Evolutionary conservation across 2,113 vertebrate genomes (phyloP).

Genomic region (Alethe castanea): DNA sequence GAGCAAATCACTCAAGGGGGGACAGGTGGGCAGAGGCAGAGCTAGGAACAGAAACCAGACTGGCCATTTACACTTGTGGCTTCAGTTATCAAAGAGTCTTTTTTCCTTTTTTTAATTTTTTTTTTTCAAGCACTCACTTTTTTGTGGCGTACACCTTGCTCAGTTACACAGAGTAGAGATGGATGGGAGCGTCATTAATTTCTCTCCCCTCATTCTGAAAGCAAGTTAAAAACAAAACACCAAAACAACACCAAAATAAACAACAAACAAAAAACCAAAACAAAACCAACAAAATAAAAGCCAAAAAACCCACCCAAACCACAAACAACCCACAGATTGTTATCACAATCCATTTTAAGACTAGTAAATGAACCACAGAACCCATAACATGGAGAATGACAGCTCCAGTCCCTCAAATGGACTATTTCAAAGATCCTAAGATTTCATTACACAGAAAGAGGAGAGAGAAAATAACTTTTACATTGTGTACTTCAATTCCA

Average conservation of each 20-base stretch:
- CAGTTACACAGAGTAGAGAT: conserved; percentile 19
- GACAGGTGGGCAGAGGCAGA: not conserved
- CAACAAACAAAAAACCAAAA: no score
- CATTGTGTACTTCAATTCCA: not conserved
- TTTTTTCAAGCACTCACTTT: not conserved
- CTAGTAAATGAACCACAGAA: conserved; percentile 36
- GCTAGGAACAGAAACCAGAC: not conserved
- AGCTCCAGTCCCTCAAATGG: not conserved
- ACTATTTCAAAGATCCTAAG: not conserved
- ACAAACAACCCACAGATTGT: not conserved
- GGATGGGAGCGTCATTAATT: conserved; percentile 14
- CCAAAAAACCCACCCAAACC: no score
- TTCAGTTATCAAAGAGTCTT: not conserved
- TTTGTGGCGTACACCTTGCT: not conserved
- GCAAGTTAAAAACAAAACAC: not conserved
- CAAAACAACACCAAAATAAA: not conserved
- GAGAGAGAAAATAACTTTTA: not conserved
- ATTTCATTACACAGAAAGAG: not conserved
- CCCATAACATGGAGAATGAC: conserved; percentile 4
- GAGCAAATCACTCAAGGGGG: not conserved
- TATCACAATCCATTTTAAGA: not conserved
- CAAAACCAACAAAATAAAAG: not conserved
- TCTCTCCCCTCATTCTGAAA: not conserved
- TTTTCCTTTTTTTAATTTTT: not conserved
- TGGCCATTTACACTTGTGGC: not conserved